These are phyloP conservation scores for Cotesia chilonis DNA, from an alignment of 1,140 invertebrate genomes.

Conservation along the genomic window DNA sequence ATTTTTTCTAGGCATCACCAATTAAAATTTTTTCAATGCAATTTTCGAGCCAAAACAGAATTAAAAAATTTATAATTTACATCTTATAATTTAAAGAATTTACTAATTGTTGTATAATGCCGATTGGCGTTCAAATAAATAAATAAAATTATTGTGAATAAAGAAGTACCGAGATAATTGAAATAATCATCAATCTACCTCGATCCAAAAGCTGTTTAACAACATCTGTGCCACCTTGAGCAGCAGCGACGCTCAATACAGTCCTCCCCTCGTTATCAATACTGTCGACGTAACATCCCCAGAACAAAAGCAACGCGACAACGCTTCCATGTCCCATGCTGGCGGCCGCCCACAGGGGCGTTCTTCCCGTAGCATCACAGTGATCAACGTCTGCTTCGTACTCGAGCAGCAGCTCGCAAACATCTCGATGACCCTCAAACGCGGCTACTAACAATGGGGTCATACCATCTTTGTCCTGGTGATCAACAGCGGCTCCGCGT, in stretches of 20 bases:
- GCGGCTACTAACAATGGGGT: conserved; percentile 92
- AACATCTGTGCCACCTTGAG: conserved; percentile 83
- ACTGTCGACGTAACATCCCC: conserved; percentile 89
- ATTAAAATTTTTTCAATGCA: too few species aligned
- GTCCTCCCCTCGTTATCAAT: conserved; percentile 92
- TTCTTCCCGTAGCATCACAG: conserved; percentile 79
- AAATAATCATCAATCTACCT: conserved; percentile 54
- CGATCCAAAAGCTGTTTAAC: conserved; percentile 88
- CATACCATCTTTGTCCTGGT: conserved; percentile 91
- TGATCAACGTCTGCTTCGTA: conserved; percentile 89
- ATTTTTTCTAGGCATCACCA: too few species aligned
- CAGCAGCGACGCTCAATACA: conserved; percentile 85
- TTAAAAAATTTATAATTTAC: too few species aligned
- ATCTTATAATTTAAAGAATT: too few species aligned
- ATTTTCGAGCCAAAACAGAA: too few species aligned
- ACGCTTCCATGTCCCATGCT: conserved; percentile 86
- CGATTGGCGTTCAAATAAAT: too few species aligned
- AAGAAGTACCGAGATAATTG: not conserved
- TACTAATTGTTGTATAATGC: too few species aligned
- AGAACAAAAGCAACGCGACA: conserved; percentile 82
- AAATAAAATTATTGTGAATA: too few species aligned
- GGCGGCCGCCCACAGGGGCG: conserved; percentile 83
- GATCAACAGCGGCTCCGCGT: conserved; percentile 85
- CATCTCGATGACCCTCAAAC: conserved; percentile 89
- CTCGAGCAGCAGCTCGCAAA: conserved; percentile 85